phyloP scores from a whole-genome alignment of 2,113 vertebrate genomes.

The Centrocercus urophasianus region DNA sequence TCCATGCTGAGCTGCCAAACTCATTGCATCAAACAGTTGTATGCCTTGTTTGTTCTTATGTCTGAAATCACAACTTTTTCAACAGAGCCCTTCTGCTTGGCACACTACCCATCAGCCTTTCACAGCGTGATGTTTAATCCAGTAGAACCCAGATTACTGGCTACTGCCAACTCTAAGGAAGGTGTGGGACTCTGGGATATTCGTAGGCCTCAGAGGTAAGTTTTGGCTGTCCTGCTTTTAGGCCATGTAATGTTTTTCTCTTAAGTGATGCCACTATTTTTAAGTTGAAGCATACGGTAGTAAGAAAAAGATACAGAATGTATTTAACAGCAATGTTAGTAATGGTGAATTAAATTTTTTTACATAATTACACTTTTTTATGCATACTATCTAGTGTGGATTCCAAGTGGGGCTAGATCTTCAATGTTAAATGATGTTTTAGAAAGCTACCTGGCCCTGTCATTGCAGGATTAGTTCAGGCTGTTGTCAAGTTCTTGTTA shows the following conservation, averaged over 20 bases:
- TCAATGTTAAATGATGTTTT: background rate
- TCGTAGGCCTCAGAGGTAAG: constrained; percentile 96
- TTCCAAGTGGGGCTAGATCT: background rate
- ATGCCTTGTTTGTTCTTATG: constrained; percentile 10
- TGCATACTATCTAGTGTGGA: background rate
- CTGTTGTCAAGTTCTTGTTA: background rate
- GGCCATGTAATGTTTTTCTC: background rate
- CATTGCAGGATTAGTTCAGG: background rate
- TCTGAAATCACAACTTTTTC: constrained; percentile 49
- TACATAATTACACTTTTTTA: background rate
- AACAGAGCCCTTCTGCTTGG: constrained; percentile 97
- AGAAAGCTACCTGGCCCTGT: background rate
- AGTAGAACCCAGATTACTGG: constrained; percentile 93
- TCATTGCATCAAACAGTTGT: background rate
- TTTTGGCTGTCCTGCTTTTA: background rate
- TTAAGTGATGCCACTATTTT: background rate
- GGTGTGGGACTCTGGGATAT: constrained; percentile 99
- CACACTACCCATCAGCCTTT: constrained; percentile 97
- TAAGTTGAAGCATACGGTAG: background rate
- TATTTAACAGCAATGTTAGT: background rate
- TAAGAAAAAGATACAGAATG: background rate
- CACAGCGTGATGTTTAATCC: constrained; percentile 99
- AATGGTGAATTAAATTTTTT: background rate
- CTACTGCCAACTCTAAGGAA: constrained; percentile 98
- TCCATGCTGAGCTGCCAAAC: constrained; percentile 10